phyloP scores from a whole-genome alignment of 2,113 vertebrate genomes.

The Eurystomus gularis region DNA sequence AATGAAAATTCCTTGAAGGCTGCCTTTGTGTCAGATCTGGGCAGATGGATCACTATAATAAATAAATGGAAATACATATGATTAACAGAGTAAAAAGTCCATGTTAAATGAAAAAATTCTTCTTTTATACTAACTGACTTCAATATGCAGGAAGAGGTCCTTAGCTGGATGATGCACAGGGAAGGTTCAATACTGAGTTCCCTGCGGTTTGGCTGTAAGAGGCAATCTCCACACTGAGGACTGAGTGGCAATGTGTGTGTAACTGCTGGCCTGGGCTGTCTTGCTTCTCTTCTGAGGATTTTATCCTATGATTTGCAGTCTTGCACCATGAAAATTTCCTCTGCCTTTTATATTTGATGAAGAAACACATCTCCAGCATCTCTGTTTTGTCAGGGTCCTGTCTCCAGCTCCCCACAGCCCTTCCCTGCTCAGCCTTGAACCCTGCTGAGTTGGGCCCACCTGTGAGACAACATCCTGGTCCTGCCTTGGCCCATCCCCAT shows the following conservation, averaged over 20 bases:
- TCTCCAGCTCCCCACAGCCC: neutral
- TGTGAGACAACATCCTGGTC: rapidly evolving
- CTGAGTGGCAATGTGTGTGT: rapidly evolving
- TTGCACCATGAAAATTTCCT: neutral
- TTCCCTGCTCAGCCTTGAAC: neutral
- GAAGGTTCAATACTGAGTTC: rapidly evolving
- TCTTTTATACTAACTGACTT: neutral
- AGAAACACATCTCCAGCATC: neutral
- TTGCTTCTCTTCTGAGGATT: neutral
- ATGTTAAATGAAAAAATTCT: neutral
- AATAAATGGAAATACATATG: neutral
- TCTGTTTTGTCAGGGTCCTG: neutral
- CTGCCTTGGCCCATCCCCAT: rapidly evolving
- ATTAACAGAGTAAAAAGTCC: neutral
- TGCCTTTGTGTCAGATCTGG: neutral
- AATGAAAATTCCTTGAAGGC: neutral
- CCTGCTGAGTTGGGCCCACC: rapidly evolving
- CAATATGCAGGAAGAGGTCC: neutral
- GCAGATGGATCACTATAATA: neutral
- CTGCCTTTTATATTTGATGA: neutral
- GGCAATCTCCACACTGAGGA: neutral
- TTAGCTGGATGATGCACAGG: neutral
- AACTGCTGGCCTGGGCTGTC: no score
- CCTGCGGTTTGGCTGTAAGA: rapidly evolving
- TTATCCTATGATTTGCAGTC: neutral